Percentiles rank a stretch among this genome's conserved stretches.
These are phyloP conservation scores for Leptinotarsa peninsularis DNA, from an alignment of 2,888 invertebrate species.

Conservation along the genomic window DNA sequence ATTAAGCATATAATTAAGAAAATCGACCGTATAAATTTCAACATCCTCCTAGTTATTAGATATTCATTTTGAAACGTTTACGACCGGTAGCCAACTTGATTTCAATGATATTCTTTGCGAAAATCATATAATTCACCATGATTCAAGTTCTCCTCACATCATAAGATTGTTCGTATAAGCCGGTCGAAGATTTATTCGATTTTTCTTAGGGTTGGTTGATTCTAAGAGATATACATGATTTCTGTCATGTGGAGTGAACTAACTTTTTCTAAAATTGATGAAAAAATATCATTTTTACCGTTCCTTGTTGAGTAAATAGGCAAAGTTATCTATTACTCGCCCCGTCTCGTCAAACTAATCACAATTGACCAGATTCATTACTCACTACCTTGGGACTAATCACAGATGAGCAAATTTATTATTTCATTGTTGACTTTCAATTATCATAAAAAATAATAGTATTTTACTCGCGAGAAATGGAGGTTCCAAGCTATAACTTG, in stretches of 20 bases:
- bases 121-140: background rate
- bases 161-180: background rate
- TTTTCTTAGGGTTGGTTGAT: background rate
- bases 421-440: no score
- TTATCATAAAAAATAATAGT: no score
- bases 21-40: conserved; percentile 45
- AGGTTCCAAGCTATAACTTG: no score
- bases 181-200: conserved; percentile 1
- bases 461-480: no score
- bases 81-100: conserved; percentile 24
- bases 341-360: no score
- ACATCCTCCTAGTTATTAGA: conserved; percentile 43
- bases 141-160: conserved; percentile 6
- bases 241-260: no score
- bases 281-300: background rate
- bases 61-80: conserved; percentile 26
- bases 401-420: no score
- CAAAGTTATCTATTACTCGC: no score
- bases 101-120: conserved; percentile 14
- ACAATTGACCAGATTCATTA: no score
- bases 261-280: background rate
- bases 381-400: no score
- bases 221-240: no score
- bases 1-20: conserved; percentile 48
- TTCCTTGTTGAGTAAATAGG: no score